Base-by-base conservation (phyloP, 2,113 vertebrate species). In the Lycocorax pyrrhopterus region DNA sequence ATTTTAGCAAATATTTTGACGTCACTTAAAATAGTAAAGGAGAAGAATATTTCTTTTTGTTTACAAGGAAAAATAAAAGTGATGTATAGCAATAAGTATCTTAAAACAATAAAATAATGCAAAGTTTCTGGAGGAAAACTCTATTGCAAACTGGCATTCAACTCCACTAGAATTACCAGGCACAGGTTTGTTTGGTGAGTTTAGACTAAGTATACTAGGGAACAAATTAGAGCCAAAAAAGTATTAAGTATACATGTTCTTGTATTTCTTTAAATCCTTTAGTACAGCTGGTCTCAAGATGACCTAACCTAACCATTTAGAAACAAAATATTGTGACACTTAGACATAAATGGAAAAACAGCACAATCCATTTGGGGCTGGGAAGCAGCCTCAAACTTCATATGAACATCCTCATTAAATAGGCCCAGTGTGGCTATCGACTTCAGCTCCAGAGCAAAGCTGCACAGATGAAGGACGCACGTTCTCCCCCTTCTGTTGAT, bases 261-360 rank as follows among this genome's bases (percentile, higher is more conserved):
- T 69, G 55, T 74, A 58, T 63, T 96, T 47, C 72, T 78, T 91
- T 84, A 90, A 96, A 86, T 67, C 9, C 52, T 71, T 86, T 64
- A 74, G 55, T 81, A 88, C 85, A 93, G 79, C 92, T 95, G 95
- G 49, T 86, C 51, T 63, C 87, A 85, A 80, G 59, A 95, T 96
- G 88, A 96, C 27, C 59, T 93, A 95, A 93, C 30, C 67, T 86
- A 77, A 62, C 46, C 18, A 1, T 90, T 93, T 84, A 80, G 87
- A 90, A 95, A 96, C 67, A 93, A 83, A 94, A 96, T 96, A 91
- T 71, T 93, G 84, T 95, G 89, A 91, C 58, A 77, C 39, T 93
- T 87, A 51, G 33, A 59, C n/a, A 71, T n/a, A 51, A 58, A 85
- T 56, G 90, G 84, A 95, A 96, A 96, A 96, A 51, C 43, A 84